Base-by-base conservation (phyloP, 1,140 invertebrate genomes). In the Drosophila quadrilineata region DNA sequence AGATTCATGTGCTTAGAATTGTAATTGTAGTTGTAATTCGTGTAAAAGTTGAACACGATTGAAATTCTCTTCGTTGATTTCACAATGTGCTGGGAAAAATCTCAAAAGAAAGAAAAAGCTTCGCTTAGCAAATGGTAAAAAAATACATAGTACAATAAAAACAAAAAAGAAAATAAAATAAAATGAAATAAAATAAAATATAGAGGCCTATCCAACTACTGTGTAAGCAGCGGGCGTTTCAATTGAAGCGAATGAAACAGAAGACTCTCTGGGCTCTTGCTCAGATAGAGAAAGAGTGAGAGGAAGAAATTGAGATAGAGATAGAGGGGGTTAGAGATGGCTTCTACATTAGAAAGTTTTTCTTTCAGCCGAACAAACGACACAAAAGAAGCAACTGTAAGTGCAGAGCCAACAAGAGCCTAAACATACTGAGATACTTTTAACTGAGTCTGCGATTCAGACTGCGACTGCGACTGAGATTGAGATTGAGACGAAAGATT, bases 301-400 rank as follows among this genome's bases (percentile, higher is more conserved):
- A 46, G 29, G 14, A 8, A 36, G 26, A 26, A 14, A 16, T 19
- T 24, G 5, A 26, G 46, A 6, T 28, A 40, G 19, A 16, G 33
- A 41, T 19, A 12, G 36, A 28, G 36, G 8, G 16, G 10, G 29
- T n/a, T 22, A 45, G 19, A 53, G 35, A 54, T 70, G 66, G 69
- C 71, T 84, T 84, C 79, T 84, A 84, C 74, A 84, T 84, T 84
- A 84, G 79, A 84, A 84, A 84, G 79, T 84, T 84, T 84, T 74
- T 62, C 65, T 29, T 63, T 56, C 53, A 54, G 49, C 38, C 35
- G 54, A 24, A 33, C 72, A 50, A 46, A 46, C 40, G 35, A 35
- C 28, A 49, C 71, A 82, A 75, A 76, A 82, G 76, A 84, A 84
- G 68, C 69, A 59, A 66, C 69, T 73, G 69, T 71, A 63, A 76